Base-by-base conservation (phyloP, 2,113 vertebrate species). In the Plecturocebus donacophilus region DNA sequence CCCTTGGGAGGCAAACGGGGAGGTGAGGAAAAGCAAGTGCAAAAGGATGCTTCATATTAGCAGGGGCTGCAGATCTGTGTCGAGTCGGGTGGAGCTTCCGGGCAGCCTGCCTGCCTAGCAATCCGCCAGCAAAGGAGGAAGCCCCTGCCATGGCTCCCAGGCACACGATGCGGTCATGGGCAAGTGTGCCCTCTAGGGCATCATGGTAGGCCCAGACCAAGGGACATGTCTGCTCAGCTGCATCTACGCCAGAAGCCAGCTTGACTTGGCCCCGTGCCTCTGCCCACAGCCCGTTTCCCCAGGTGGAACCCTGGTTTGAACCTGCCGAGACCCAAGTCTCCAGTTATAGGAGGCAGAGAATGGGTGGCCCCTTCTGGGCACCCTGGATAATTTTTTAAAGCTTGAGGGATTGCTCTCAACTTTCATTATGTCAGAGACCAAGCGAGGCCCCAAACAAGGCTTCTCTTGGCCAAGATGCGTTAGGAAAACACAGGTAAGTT, bases 91-190 rank as follows among this genome's bases (percentile, higher is more conserved):
- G 1, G 45, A 23, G n/a, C 58, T 91, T 17, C 23, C 66, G 2
- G 49, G 52, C 27, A 42, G 70, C 77, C 77, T 17, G 25, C 38
- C 40, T 20, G 40, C 73, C 68, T 8, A 8, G 11, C 40, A 32
- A 32, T 52, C 56, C 32, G 64, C 8, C 45, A 61, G 42, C 1
- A 2, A 66, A 54, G 38, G 21, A 49, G 42, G 52, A 47, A 76
- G 12, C 21, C 75, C 19, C 56, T 9, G 4, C 32, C 1, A 17
- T 2, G 14, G 47, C 35, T 52, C 61, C 45, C 35, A 66, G 66
- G n/a, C 68, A 75, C 40, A 52, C 38, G 1, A 1, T 0, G 0
- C 0, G 12, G 54, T 25, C 20, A 27, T 47, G 2, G 6, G 52
- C 52, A 27, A 2, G 9, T 6, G 32, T 38, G 70, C 42, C 70